phyloP scores from a whole-genome alignment of 2,113 vertebrate species.

The Bothrops jararaca region DNA sequence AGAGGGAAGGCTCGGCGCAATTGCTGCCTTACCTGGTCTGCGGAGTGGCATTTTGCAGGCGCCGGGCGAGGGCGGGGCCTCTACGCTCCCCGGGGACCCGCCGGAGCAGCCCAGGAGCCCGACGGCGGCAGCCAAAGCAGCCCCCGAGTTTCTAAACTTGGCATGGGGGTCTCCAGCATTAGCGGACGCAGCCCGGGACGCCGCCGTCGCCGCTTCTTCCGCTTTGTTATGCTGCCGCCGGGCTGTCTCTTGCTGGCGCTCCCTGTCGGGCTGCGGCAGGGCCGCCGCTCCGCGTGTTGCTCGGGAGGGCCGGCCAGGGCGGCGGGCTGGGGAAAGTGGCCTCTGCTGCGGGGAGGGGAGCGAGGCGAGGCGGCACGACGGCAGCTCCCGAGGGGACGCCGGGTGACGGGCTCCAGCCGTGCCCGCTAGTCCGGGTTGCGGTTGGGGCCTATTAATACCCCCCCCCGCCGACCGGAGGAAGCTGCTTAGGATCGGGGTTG shows the following conservation, averaged over 20 bases:
- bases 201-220: conserved; percentile 34
- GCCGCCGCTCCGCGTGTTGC: conserved; percentile 60
- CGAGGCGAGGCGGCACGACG: neutral
- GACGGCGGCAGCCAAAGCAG: neutral
- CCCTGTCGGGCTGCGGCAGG: conserved; percentile 35
- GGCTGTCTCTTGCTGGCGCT: conserved; percentile 18
- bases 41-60: conserved; percentile 72
- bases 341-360: conserved; percentile 59
- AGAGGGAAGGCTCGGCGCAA: neutral
- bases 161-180: conserved; percentile 53
- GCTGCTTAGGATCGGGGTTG: conserved; percentile 64
- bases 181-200: conserved; percentile 19
- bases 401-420: conserved; percentile 38
- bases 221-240: conserved; percentile 59
- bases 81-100: conserved; percentile 55
- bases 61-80: conserved; percentile 34
- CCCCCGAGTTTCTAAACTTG: conserved; percentile 74
- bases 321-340: conserved; percentile 48
- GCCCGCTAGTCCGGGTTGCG: conserved; percentile 39
- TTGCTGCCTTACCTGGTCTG: conserved; percentile 71
- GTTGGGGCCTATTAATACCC: conserved; percentile 51
- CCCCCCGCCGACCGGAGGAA: conserved; percentile 51
- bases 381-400: conserved; percentile 15
- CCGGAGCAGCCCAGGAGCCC: neutral
- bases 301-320: conserved; percentile 50